These are phyloP conservation scores for Fratercula arctica DNA, from an alignment of 2,797 vertebrate genomes.

Conservation along the genomic window DNA sequence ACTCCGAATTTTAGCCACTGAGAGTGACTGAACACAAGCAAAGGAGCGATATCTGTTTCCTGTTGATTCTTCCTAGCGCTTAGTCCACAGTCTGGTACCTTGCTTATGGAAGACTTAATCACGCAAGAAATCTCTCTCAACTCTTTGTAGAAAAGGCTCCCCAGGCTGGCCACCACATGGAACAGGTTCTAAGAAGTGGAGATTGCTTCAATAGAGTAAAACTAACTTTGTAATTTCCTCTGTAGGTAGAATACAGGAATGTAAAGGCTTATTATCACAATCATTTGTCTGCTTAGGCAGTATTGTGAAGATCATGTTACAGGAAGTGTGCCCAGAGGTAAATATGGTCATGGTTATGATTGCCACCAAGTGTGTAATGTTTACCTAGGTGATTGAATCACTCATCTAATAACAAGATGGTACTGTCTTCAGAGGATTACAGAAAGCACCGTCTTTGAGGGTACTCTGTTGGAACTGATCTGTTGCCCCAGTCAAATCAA, in stretches of 20 bases:
- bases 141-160: background rate
- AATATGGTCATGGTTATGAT: conserved; percentile 36
- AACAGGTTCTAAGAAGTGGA: background rate
- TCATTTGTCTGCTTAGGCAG: conserved; percentile 40
- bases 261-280: conserved; percentile 36
- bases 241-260: conserved; percentile 46
- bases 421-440: conserved; percentile 55
- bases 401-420: conserved; percentile 61
- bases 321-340: conserved; percentile 36
- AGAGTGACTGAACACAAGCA: background rate
- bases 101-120: background rate
- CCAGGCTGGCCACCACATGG: background rate
- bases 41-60: background rate
- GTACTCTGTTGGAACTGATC: conserved; percentile 56
- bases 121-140: background rate
- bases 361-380: conserved; percentile 66
- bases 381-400: conserved; percentile 58
- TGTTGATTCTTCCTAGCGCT: background rate
- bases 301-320: background rate
- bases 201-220: background rate
- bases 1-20: background rate
- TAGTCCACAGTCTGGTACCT: background rate
- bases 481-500: background rate
- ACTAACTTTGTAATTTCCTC: conserved; percentile 57
- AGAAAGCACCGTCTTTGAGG: conserved; percentile 31